These are phyloP conservation scores for Onychostruthus taczanowskii DNA, from an alignment of 2,113 vertebrate genomes.

Conservation along the genomic window DNA sequence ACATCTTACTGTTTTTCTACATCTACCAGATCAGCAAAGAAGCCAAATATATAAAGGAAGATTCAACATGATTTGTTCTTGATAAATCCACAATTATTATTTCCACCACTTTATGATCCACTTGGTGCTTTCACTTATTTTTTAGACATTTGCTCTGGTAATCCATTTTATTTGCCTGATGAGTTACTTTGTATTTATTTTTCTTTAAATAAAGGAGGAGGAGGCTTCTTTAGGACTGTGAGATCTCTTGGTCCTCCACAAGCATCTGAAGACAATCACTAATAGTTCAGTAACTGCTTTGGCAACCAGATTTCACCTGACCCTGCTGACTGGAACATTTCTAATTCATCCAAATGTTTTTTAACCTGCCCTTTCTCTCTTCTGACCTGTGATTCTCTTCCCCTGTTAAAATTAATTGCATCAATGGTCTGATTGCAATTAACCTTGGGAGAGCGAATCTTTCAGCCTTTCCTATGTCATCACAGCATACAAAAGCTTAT, in stretches of 20 bases:
- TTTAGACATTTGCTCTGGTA: not conserved
- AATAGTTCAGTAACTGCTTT: not conserved
- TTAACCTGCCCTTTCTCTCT: not conserved
- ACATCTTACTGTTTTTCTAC: not conserved
- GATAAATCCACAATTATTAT: not conserved
- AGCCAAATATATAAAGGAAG: not conserved
- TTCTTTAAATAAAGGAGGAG: not conserved
- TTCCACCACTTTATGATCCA: not conserved
- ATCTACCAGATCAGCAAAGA: not conserved
- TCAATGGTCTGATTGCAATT: conserved; percentile 29
- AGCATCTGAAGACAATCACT: not conserved
- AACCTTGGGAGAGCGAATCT: conserved; percentile 27
- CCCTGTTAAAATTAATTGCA: conserved; percentile 33
- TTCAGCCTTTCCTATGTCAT: conserved; percentile 1
- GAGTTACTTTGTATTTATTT: not conserved
- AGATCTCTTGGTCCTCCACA: not conserved
- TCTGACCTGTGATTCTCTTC: not conserved
- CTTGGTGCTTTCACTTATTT: not conserved
- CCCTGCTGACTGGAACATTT: conserved; percentile 17
- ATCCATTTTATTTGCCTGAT: not conserved
- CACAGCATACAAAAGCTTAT: conserved; percentile 2
- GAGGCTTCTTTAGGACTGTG: not conserved
- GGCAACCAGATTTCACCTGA: not conserved
- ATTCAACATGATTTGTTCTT: not conserved
- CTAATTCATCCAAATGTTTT: conserved; percentile 2